Base-by-base conservation (phyloP, 1,140 invertebrate species). In the Bursaphelenchus mucronatus region DNA sequence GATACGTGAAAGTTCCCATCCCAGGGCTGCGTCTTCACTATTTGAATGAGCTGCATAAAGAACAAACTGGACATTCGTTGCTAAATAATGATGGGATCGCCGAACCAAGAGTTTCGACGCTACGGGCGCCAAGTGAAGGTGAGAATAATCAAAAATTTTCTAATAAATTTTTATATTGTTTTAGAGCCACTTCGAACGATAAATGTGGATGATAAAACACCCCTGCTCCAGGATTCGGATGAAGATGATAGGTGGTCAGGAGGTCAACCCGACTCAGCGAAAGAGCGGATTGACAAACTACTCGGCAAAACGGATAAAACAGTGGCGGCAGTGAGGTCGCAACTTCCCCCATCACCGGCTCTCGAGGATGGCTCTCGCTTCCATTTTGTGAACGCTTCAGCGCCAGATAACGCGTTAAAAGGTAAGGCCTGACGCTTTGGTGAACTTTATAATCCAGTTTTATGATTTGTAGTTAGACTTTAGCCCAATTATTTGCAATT, bases 361-460 rank as follows among this genome's bases (percentile, higher is more conserved):
- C 57, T 59, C 40, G 57, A 59, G 7, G 13, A 11, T 13, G 57
- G 57, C 40, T 39, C 57, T 50, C 30, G 30, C 1, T 59, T 59
- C 40, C 57, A 59, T 39, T 59, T 59, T 50, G 57, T 59, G 40
- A 39, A 59, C 41, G 57, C 57, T n/a, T 59, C 57, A 17, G 57
- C 57, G 1, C 57, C 57, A 1, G 57, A 59, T 39, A 59, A 44
- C 30, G 13, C 57, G 3, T 39, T 39, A 3, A 59, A 59, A 59
- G 57, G 57, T 59, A 49, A 4, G 47, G 30, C 1, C 30, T 30
- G 30, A 30, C 1, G 30, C 30, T 15, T n/a, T 4, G 4, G 13
- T 55, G 13, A n/a, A 30, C 30, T 55, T 19, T 55, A 2, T 55
- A 1, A 3, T 2, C 30, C 19, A 1, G 6, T 15, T 59, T 59